Base-by-base conservation (phyloP, 2,888 invertebrate genomes). In the Aporophyla nigra region DNA sequence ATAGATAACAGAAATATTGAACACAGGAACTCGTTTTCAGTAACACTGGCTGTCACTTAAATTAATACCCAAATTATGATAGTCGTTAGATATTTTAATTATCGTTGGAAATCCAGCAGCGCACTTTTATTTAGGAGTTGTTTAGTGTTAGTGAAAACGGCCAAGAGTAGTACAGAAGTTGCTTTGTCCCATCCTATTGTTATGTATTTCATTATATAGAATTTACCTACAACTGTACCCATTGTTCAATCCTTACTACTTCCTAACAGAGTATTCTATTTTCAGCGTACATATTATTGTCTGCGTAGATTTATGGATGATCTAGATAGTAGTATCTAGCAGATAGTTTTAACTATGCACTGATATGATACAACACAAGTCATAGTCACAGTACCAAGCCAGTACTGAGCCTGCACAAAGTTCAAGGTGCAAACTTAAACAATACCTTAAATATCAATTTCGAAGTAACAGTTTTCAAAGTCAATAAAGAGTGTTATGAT, bases 401-500 rank as follows among this genome's bases (percentile, higher is more conserved):
- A 46, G 62, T 40, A 62, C 14, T n/a, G 9, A 43, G 40, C 10
- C 10, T 63, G n/a, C 24, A 43, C 3, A 33, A 33, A 33, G 33
- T 33, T 33, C 33, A 33, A n/a, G 19, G 16, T 0, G 16, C 14
- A 49, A 78, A 68, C 14, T n/a, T 33, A 24, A 68, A 51, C 21
- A 10, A 51, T 54, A 27, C 12, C 33, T 40, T 16, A 43, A 53
- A 43, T 68, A 82, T 68, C 27, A 24, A 54, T 67, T 81, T 43
- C 14, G 1, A 51, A 68, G 53, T 12, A 61, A 82, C 51, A 33
- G 33, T 54, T 79, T 83, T 54, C 54, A 46, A 72, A 72, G 69
- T 81, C 61, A 56, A 73, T 76, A 76, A 72, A 58, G 69, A 66
- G 65, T 63, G 82, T 56, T 78, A 81, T 78, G 81, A 82, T 84